A percentile compares a stretch with the other conserved stretches of the same genome.
Conservation (phyloP, 2,113 vertebrate species). For the Cairina moschata region DNA sequence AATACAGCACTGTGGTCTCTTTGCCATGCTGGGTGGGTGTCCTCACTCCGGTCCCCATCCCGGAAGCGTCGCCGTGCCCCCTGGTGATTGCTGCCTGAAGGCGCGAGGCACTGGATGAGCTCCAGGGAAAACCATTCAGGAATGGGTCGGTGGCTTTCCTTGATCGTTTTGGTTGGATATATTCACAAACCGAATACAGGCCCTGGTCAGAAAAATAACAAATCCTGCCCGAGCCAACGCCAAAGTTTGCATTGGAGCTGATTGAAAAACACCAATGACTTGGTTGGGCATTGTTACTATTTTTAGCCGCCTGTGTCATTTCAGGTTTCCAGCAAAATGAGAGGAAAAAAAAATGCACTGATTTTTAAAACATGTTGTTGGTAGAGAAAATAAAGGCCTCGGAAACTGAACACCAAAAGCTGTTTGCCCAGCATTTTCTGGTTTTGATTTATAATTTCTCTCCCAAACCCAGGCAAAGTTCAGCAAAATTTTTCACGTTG, state of each 20-base stretch:
- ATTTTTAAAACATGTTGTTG: neutral
- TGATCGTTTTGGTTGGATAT: neutral
- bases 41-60: neutral
- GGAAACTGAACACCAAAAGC: neutral
- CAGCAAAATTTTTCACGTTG: neutral
- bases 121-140: neutral
- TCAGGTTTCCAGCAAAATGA: constrained; percentile 27
- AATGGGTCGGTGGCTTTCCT: neutral
- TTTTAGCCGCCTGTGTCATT: constrained; percentile 36
- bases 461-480: neutral
- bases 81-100: neutral
- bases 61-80: neutral
- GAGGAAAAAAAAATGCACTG: neutral
- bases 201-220: neutral
- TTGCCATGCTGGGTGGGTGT: neutral
- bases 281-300: constrained; percentile 20
- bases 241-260: neutral
- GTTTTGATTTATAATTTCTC: constrained; percentile 15
- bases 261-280: neutral
- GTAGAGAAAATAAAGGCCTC: neutral
- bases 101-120: accelerated
- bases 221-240: neutral
- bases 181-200: neutral
- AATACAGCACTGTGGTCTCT: neutral
- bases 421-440: neutral